Evolutionary conservation across 2,113 vertebrate genomes (phyloP).

Genomic region (Anolis sagrei): DNA sequence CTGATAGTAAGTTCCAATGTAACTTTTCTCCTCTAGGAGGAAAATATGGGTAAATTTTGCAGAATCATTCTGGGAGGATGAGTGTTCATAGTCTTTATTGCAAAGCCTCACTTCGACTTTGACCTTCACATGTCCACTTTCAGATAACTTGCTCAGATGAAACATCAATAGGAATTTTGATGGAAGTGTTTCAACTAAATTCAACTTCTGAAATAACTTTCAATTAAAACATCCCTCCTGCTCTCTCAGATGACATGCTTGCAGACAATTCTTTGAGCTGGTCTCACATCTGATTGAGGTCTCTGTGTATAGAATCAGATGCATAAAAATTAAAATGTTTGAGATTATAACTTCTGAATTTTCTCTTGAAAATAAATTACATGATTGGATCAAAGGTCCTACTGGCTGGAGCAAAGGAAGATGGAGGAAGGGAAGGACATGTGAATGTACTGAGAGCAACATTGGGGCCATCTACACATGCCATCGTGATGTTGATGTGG

Average conservation of each 20-base stretch:
- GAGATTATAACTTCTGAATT: not conserved
- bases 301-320: not conserved
- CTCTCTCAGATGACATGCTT: not conserved
- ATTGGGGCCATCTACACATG: too few relatives aligned
- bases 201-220: not conserved
- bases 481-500: too few relatives aligned
- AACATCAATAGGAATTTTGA: not conserved
- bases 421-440: too few relatives aligned
- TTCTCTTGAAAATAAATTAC: not conserved
- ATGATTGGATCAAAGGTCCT: not conserved
- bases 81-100: not conserved
- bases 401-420: too few relatives aligned
- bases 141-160: not conserved
- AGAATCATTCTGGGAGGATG: not conserved
- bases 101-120: not conserved
- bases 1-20: not conserved
- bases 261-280: not conserved
- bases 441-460: too few relatives aligned
- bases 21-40: not conserved
- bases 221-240: too few relatives aligned
- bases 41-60: not conserved
- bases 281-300: not conserved
- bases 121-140: not conserved
- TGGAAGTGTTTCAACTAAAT: not conserved
- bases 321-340: not conserved